Evolutionary conservation across 1,140 invertebrate species (phyloP).

Genomic region (Apis laboriosa): DNA sequence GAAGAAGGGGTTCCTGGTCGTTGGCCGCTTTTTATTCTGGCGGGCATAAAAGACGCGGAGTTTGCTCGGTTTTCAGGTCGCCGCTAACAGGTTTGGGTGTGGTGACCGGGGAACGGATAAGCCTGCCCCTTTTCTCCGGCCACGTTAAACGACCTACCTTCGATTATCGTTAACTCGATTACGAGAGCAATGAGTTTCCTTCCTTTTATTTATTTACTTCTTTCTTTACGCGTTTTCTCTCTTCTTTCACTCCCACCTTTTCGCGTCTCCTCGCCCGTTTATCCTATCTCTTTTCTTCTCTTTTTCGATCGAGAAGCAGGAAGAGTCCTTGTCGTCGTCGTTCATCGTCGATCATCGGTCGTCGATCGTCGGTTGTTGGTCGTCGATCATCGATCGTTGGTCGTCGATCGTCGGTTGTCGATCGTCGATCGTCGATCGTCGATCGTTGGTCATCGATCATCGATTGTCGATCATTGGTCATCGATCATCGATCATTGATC

Average conservation of each 20-base stretch:
- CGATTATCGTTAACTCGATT: slow-evolving; percentile 35
- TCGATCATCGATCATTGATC: no score
- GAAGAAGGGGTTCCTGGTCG: no score
- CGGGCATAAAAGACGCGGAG: slow-evolving; percentile 35
- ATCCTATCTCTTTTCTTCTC: background rate
- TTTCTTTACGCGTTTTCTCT: background rate
- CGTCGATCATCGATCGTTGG: no score
- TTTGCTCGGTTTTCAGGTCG: slow-evolving; percentile 57
- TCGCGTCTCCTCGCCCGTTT: no score
- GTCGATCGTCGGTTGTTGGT: no score
- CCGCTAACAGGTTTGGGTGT: slow-evolving; percentile 42
- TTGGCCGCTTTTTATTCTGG: slow-evolving; percentile 44
- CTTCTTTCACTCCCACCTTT: background rate
- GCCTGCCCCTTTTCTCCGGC: slow-evolving; percentile 6
- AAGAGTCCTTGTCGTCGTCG: no score
- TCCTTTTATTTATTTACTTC: background rate
- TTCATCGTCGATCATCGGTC: no score
- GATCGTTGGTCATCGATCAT: no score
- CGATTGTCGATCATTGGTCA: no score
- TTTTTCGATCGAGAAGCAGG: no score
- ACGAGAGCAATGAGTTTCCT: background rate
- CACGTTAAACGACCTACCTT: slow-evolving; percentile 2
- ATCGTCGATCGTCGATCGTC: no score
- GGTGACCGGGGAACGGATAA: slow-evolving; percentile 23
- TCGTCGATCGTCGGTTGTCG: no score